A percentile compares a stretch with the other conserved stretches of the same genome.
phyloP scores from a whole-genome alignment of 2,888 invertebrate genomes.

The Cremastinae sp. region DNA sequence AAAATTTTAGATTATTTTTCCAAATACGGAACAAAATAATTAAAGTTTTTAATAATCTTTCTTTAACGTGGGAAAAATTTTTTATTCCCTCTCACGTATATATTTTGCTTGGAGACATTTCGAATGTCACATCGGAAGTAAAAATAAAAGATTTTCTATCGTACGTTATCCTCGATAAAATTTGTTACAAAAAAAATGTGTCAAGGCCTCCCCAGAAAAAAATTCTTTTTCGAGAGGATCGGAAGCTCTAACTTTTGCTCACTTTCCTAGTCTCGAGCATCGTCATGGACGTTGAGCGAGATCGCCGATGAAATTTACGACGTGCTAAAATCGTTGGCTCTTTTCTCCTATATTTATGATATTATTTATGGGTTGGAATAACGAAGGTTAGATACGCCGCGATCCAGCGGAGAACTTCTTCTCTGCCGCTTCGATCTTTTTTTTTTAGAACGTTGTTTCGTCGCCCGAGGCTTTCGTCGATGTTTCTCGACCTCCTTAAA shows the following conservation, averaged over 20 bases:
- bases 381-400: constrained; percentile 33
- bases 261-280: constrained; percentile 27
- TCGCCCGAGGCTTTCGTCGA: constrained; percentile 52
- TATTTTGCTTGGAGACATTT: constrained; percentile 3
- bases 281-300: constrained; percentile 46
- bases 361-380: constrained; percentile 60
- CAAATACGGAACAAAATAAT: too few relatives aligned
- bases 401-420: constrained; percentile 44
- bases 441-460: constrained; percentile 26
- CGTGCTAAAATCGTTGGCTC: constrained; percentile 66
- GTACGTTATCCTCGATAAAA: neutral
- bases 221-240: constrained; percentile 29
- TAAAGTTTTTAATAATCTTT: too few relatives aligned
- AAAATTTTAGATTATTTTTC: too few relatives aligned
- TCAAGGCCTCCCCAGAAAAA: constrained; percentile 5
- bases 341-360: constrained; percentile 65
- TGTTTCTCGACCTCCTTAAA: neutral
- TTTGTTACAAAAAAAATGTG: too few relatives aligned
- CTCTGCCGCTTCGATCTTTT: constrained; percentile 32
- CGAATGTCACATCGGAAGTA: constrained; percentile 12
- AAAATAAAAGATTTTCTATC: too few relatives aligned
- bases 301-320: constrained; percentile 64
- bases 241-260: constrained; percentile 39
- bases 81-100: constrained; percentile 2
- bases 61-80: too few relatives aligned